These are phyloP conservation scores for Corydoras sp. DNA, from an alignment of 2,113 vertebrate species.

Conservation along the genomic window DNA sequence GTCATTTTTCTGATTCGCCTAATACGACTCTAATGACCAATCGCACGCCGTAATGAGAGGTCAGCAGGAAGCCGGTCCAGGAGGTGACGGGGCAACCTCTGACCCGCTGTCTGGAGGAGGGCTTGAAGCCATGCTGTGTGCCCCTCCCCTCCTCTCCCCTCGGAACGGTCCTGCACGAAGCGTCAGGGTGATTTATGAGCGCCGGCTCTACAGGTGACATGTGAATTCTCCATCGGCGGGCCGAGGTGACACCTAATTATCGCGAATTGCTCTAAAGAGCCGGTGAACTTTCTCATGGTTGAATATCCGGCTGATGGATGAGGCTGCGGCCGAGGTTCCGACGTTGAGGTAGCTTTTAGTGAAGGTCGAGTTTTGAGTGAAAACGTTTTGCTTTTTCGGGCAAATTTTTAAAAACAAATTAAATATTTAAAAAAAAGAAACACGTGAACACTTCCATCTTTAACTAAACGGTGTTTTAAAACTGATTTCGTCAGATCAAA, in stretches of 20 bases:
- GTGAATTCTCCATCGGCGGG: constrained; percentile 33
- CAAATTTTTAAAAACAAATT: too few relatives aligned
- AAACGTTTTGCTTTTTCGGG: too few relatives aligned
- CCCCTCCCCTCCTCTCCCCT: constrained; percentile 23
- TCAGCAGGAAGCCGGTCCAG: constrained; percentile 34
- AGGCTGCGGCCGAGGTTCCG: too few relatives aligned
- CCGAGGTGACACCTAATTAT: constrained; percentile 26
- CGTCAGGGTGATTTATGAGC: constrained; percentile 39
- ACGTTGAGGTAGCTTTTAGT: too few relatives aligned
- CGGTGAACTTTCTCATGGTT: not conserved
- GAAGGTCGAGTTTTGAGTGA: too few relatives aligned
- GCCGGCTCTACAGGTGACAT: constrained; percentile 35
- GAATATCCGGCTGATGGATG: too few relatives aligned
- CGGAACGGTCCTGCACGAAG: constrained; percentile 1
- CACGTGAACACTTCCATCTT: too few relatives aligned
- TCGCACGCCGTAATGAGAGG: constrained; percentile 28
- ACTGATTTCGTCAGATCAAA: constrained; percentile 67
- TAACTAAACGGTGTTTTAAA: not conserved
- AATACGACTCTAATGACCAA: constrained; percentile 35
- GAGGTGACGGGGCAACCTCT: constrained; percentile 40
- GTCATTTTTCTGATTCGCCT: constrained; percentile 28
- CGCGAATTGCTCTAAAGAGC: constrained; percentile 2
- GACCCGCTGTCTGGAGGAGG: constrained; percentile 25
- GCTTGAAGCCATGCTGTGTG: constrained; percentile 18
- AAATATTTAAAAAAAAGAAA: too few relatives aligned